Evolutionary conservation across 2,888 invertebrate species (phyloP).

Genomic region (Torymus texanus): DNA sequence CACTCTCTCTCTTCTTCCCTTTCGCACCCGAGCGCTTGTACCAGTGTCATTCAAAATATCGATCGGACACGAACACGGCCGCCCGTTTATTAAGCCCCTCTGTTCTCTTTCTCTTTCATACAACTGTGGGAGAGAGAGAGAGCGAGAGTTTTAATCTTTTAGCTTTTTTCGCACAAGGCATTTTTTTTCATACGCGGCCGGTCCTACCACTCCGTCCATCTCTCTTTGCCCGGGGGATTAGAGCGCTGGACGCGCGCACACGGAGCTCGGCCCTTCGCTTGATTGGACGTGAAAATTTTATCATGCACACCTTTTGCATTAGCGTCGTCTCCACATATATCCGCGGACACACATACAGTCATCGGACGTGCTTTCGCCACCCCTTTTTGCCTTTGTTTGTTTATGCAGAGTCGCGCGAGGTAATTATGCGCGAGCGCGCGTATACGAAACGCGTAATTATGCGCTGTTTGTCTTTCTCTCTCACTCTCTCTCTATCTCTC

Average conservation of each 20-base stretch:
- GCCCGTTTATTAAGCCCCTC: constrained; percentile 21
- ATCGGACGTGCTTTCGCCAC: background rate
- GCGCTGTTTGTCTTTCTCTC: constrained; percentile 1
- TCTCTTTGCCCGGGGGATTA: background rate
- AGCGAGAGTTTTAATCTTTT: constrained; percentile 22
- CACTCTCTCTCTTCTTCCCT: background rate
- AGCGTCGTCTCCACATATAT: background rate
- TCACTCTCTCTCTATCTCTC: background rate
- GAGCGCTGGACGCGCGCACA: background rate
- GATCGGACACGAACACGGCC: constrained; percentile 13
- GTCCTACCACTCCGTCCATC: background rate
- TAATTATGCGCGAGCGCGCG: constrained; percentile 6
- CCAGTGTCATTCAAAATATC: constrained; percentile 44
- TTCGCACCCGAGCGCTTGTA: constrained; percentile 13
- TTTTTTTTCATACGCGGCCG: background rate
- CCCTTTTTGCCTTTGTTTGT: constrained; percentile 13
- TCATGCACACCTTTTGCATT: background rate
- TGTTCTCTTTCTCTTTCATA: constrained; percentile 5
- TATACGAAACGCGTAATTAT: no score
- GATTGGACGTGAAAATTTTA: constrained; percentile 42
- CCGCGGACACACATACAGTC: no score
- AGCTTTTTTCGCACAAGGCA: constrained; percentile 20
- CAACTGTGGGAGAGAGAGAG: background rate
- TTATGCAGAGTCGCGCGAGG: background rate
- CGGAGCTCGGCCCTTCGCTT: background rate